Percentiles rank a stretch among this genome's conserved stretches.
Evolutionary conservation across 2,113 vertebrate genomes (phyloP).

Genomic region (Strix aluco): DNA sequence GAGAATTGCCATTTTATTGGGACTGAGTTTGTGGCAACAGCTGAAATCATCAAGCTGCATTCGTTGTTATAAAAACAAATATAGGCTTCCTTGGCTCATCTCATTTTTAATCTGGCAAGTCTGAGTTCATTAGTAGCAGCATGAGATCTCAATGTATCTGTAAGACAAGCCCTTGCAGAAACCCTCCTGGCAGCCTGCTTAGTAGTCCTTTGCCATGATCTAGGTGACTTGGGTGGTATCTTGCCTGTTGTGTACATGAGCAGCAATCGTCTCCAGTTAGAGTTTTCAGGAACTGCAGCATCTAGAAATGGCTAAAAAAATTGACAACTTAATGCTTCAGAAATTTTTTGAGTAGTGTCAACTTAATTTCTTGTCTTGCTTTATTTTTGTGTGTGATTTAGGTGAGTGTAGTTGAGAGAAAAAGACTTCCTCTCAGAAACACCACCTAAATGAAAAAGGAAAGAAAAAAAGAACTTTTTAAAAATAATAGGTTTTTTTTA

Average conservation of each 20-base stretch:
- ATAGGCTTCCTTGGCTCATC: not conserved
- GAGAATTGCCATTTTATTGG: not conserved
- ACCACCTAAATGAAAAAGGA: not conserved
- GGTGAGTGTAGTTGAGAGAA: not conserved
- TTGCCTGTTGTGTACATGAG: not conserved
- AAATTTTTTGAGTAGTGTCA: not conserved
- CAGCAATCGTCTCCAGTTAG: not conserved
- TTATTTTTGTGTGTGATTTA: not conserved
- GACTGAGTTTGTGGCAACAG: not conserved
- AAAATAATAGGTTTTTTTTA: not conserved
- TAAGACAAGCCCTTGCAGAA: not conserved
- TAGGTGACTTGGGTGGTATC: not conserved
- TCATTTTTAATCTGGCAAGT: rapidly evolving
- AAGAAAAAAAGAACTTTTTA: not conserved
- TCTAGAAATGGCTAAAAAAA: not conserved
- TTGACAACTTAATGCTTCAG: not conserved
- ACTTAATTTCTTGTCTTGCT: not conserved
- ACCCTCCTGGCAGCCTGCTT: not conserved
- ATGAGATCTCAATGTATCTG: not conserved
- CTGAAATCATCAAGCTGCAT: not conserved
- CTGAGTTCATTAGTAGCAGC: not conserved
- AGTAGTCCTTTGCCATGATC: not conserved
- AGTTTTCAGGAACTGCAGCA: not conserved
- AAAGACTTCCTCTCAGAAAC: not conserved
- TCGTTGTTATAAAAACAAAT: not conserved